phyloP scores from a whole-genome alignment of 2,113 vertebrate genomes.

The Pelmatolapia mariae region DNA sequence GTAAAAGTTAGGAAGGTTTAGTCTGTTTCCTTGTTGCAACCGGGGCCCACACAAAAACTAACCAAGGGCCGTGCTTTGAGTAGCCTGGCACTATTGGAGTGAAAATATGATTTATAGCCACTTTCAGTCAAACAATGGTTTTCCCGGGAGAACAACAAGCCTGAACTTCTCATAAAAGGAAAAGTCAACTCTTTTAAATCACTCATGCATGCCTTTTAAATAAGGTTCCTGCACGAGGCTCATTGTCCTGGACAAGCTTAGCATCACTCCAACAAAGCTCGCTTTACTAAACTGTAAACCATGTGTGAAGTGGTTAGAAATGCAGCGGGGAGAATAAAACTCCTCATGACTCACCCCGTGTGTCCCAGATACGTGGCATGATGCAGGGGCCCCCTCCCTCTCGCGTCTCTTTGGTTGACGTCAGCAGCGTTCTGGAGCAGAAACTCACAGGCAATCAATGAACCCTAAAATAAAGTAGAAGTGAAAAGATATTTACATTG shows the following conservation, averaged over 20 bases:
- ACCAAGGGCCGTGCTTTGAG: not conserved
- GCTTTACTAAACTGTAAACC: not conserved
- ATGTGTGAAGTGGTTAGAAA: not conserved
- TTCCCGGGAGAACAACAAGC: not conserved
- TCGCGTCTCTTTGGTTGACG: constrained; percentile 90
- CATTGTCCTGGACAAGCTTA: not conserved
- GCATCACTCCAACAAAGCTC: not conserved
- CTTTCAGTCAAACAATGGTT: not conserved
- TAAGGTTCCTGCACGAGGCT: not conserved
- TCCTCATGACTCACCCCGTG: constrained; percentile 79
- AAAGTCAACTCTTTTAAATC: not conserved
- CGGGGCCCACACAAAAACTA: not conserved
- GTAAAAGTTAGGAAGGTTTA: accelerated
- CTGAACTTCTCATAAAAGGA: not conserved
- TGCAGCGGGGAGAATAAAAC: not conserved
- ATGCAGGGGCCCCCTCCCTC: constrained; percentile 86
- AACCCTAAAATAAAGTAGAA: constrained; percentile 74
- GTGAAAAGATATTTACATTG: not conserved
- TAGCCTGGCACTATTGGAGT: not conserved
- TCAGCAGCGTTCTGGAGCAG: constrained; percentile 94
- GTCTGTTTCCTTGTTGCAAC: not conserved
- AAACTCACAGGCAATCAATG: constrained; percentile 91
- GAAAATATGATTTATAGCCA: not conserved
- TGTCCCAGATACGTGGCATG: constrained; percentile 90
- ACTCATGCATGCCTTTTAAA: not conserved